Base-by-base conservation (phyloP, 2,113 vertebrate species). In the Psilopogon haemacephalus region DNA sequence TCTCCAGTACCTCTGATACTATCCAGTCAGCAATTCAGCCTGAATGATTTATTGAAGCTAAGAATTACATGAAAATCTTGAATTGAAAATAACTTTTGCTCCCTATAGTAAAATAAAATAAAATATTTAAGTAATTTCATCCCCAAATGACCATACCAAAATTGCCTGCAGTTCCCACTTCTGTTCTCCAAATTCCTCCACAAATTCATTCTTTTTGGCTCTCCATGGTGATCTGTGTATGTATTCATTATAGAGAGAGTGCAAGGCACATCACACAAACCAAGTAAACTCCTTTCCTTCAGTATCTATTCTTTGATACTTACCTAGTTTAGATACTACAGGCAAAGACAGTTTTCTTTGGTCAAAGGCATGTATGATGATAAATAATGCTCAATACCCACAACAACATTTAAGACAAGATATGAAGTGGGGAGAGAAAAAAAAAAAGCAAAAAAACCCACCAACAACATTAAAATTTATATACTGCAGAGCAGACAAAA, bases 391-490 rank as follows among this genome's bases (percentile, higher is more conserved):
- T 70, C 48, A 73, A 52, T 63, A 52, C 11, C 11, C 9, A 18
- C 35, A 44, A 50, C 6, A 62, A 11, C 5, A 44, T 68, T 52
- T 55, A 11, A 44, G 77, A 71, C 27, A 73, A 48, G 38, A n/a
- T 32, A 63, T 3, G 10, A 6, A 5, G 6, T 5, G 26, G 5
- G 5, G 11, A 3, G 2, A 6, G 9, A 2, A 7, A 4, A 5
- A 23, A 50, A 26, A 32, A 32, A n/a, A n/a, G n/a, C n/a, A 1
- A 64, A 48, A 33, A 20, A 1, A 9, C 10, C 46, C 17, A 48
- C n/a, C n/a, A n/a, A n/a, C n/a, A 50, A 52, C 23, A 26, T 27
- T 56, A 23, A 30, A 40, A 32, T 5, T 35, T 5, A 15, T 52
- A 40, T 12, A 69, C 33, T 37, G 32, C 32, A 44, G 23, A 73